A percentile compares a stretch with the other conserved stretches of the same genome.
Evolutionary conservation across 2,113 vertebrate genomes (phyloP).

Genomic region (Rhinolophus sinicus): DNA sequence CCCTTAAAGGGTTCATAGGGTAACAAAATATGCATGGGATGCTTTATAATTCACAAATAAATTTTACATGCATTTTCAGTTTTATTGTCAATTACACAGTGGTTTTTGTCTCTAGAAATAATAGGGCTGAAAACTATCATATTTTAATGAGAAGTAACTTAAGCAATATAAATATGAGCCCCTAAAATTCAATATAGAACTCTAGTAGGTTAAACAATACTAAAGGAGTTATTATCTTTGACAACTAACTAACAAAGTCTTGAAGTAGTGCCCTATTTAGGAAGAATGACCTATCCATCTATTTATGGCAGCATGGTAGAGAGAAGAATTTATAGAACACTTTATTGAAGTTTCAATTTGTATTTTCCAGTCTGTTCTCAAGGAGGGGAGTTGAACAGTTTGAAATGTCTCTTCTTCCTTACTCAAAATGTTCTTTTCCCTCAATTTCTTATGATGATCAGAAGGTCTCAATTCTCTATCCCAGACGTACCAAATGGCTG

Average conservation of each 20-base stretch:
- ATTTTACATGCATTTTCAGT: background rate
- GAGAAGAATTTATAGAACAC: background rate
- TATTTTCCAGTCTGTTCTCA: background rate
- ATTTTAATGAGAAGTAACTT: background rate
- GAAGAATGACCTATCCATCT: background rate
- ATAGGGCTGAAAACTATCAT: background rate
- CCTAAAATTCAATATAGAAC: background rate
- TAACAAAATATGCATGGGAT: background rate
- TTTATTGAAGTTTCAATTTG: background rate
- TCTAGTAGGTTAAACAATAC: background rate
- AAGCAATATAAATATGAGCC: background rate
- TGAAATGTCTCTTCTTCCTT: background rate
- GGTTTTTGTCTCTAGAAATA: background rate
- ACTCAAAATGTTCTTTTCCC: background rate
- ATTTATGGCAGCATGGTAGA: background rate
- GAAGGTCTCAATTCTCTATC: background rate
- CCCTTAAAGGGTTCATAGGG: background rate
- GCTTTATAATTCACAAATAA: slow-evolving; percentile 34
- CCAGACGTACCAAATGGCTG: background rate
- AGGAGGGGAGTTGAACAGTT: background rate
- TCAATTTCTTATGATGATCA: background rate
- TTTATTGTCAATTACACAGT: background rate
- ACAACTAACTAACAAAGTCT: background rate
- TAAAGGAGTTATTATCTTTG: background rate
- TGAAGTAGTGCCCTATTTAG: background rate